A percentile compares a stretch with the other conserved stretches of the same genome.
phyloP scores from a whole-genome alignment of 2,113 vertebrate genomes.

The Corythoichthys haematopterus region DNA sequence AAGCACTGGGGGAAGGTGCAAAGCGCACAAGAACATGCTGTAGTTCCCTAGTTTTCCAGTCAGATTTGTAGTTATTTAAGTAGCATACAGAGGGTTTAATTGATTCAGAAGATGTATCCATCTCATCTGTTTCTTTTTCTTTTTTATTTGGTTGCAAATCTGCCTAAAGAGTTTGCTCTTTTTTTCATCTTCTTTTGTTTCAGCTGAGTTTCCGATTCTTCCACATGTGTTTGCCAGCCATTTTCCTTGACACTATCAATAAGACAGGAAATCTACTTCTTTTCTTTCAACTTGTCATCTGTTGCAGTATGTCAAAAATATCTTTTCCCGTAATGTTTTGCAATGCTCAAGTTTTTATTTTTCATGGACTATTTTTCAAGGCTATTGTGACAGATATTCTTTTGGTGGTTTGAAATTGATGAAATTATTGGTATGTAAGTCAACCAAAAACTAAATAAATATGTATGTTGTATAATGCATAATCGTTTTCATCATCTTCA shows the following conservation, averaged over 20 bases:
- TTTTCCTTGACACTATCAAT: conserved; percentile 7
- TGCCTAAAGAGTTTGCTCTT: background rate
- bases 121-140: background rate
- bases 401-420: background rate
- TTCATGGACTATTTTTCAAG: background rate
- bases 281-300: conserved; percentile 4
- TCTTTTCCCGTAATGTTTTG: conserved; percentile 4
- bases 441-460: background rate
- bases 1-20: no score
- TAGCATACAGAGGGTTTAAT: background rate
- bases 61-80: background rate
- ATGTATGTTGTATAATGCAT: background rate
- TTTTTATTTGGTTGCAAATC: background rate
- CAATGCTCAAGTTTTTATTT: conserved; percentile 1
- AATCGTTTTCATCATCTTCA: background rate
- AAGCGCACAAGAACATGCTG: background rate
- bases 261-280: background rate
- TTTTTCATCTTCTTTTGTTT: background rate
- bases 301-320: conserved; percentile 4
- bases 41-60: background rate
- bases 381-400: background rate
- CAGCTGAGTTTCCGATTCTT: conserved; percentile 28
- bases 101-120: background rate
- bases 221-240: conserved; percentile 22
- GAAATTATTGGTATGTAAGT: background rate